These are phyloP conservation scores for Corythoichthys intestinalis DNA, from an alignment of 2,113 vertebrate genomes.

Conservation along the genomic window DNA sequence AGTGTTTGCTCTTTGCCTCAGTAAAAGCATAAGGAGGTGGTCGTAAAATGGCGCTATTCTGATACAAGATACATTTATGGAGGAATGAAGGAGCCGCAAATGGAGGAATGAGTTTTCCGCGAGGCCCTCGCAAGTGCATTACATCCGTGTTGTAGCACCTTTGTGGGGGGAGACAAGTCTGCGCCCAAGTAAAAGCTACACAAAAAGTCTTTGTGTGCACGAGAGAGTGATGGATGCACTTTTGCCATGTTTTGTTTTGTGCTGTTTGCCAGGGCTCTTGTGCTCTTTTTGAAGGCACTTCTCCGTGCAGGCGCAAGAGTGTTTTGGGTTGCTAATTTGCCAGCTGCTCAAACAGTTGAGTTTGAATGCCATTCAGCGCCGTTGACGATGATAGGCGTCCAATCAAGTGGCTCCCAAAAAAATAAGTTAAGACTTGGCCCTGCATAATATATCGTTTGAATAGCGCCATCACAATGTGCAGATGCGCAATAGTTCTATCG, in stretches of 20 bases:
- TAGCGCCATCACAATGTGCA: too few species aligned
- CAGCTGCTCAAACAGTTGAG: constrained; percentile 58
- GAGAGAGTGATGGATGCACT: constrained; percentile 41
- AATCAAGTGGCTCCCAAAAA: too few species aligned
- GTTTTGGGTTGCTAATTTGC: constrained; percentile 31
- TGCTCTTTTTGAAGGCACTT: constrained; percentile 25
- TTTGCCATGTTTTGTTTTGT: constrained; percentile 19
- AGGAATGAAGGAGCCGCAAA: neutral
- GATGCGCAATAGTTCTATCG: too few species aligned
- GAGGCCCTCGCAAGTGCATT: neutral
- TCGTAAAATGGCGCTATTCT: constrained; percentile 15
- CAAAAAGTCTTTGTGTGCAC: constrained; percentile 25
- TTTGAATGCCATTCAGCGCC: neutral
- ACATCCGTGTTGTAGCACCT: neutral
- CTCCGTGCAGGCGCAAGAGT: neutral
- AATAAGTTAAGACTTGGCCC: too few species aligned
- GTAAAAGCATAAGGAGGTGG: constrained; percentile 22
- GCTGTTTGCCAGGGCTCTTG: constrained; percentile 21
- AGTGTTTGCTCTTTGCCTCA: constrained; percentile 54
- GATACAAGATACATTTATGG: neutral
- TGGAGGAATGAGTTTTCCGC: neutral
- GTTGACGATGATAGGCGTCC: too few species aligned
- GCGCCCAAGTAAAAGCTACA: neutral
- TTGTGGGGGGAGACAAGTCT: neutral
- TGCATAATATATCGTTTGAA: too few species aligned